Conservation (phyloP, 2,797 vertebrate genomes). For the Sebastes jordani region DNA sequence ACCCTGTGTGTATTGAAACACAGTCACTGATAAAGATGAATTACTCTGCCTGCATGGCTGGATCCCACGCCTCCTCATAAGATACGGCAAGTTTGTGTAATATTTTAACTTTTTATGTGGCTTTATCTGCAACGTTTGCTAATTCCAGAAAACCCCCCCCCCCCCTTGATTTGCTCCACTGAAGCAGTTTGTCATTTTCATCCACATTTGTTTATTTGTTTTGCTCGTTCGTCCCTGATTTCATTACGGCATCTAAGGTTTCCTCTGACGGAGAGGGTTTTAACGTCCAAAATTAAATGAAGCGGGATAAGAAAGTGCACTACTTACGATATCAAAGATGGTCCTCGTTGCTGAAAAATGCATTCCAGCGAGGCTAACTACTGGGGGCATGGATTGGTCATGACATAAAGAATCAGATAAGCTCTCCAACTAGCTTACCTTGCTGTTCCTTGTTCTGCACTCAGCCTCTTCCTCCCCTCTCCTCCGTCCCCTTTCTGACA, state of each 20-base stretch:
- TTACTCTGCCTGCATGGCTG: not conserved
- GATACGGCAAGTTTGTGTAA: not conserved
- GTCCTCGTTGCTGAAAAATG: slow-evolving; percentile 36
- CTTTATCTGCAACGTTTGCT: not conserved
- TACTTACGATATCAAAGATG: slow-evolving; percentile 24
- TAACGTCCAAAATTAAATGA: slow-evolving; percentile 37
- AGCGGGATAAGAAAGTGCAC: slow-evolving; percentile 30
- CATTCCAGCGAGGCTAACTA: slow-evolving; percentile 49
- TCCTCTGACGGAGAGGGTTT: slow-evolving; percentile 7
- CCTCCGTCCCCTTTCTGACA: slow-evolving; percentile 70
- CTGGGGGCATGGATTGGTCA: slow-evolving; percentile 53
- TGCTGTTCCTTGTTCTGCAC: slow-evolving; percentile 61
- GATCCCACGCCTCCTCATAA: not conserved
- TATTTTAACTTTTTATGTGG: not conserved
- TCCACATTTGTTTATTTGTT: not conserved
- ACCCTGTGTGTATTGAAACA: not conserved
- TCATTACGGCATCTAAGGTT: slow-evolving; percentile 24
- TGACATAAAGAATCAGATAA: slow-evolving; percentile 75
- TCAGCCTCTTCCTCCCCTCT: slow-evolving; percentile 60
- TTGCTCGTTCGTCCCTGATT: not conserved
- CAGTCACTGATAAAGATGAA: not conserved
- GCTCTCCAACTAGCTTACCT: slow-evolving; percentile 69
- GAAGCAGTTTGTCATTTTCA: not conserved
- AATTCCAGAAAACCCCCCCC: not conserved
- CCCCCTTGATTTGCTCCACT: not conserved